Evolutionary conservation across 2,113 vertebrate genomes (phyloP), one percentile per base, ranked within the genome.

Genomic region (Engystomops pustulosus): DNA sequence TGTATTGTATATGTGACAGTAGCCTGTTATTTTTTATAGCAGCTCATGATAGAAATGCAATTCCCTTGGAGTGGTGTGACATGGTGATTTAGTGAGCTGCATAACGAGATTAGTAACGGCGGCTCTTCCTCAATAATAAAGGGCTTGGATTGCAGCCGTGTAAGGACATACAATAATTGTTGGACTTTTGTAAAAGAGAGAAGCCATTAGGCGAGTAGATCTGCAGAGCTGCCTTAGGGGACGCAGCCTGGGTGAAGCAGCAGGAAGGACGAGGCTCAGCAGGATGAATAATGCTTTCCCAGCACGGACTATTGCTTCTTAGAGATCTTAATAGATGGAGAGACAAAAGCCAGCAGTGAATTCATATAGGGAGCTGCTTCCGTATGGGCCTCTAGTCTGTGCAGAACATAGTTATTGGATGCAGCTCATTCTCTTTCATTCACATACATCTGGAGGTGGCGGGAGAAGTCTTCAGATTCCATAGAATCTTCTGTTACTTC

Each of bases 281-380:
- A 80, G 62, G 32, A 51, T 69, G 62, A 47, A 65, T 80, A 68
- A 32, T 45, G 45, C 45, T 18, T 15, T 70, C 79, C 68, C 79
- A 81, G 62, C 44, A 70, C 11, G 25, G 32, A 81, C 27, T 51
- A 69, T 49, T 51, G 79, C 62, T 34, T 44, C 15, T 51, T 36
- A n/a, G 30, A 70, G 30, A 69, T 81, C 30, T 65, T 79, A 44
- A 41, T 79, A 44, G 53, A 60, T 44, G n/a, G 2, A 27, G 62
- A 70, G 65, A 68, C 38, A 68, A 81, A 81, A 51, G 47, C 30
- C 11, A 27, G 62, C 15, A 81, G 44, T 81, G 79, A 81, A 69
- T 70, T 49, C 53, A 44, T 62, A 79, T 18, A 62, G 45, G 45
- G 15, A 62, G 18, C 32, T 47, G 30, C 32, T n/a, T 80, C 62